Evolutionary conservation across 2,797 vertebrate genomes (phyloP), one percentile per base, ranked within the genome.

Genomic region (Sebastes elongatus): DNA sequence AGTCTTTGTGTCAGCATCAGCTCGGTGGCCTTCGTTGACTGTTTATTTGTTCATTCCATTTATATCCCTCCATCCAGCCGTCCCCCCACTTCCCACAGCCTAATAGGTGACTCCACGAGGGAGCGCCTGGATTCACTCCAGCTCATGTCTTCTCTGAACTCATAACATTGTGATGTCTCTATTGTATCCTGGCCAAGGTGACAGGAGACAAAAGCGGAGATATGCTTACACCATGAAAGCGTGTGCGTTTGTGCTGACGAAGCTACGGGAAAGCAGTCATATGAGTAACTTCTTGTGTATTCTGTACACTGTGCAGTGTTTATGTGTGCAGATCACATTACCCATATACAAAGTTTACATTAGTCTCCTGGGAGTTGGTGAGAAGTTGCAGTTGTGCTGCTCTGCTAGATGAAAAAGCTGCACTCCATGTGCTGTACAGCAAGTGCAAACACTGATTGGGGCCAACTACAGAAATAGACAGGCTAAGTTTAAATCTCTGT

Each of bases 21-120:
- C 62, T 70, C 52, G 2, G 38, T 28, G 71, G 65, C 59, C 60
- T 32, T 56, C 25, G 56, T 74, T 56, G 14, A 42, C 55, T 76
- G 76, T 83, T 89, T 90, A 67, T 89, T 92, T 82, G 67, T 83
- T 80, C 80, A 9, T 80, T 91, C 84, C 82, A 82, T 88, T 85
- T 83, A 71, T 85, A 85, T 83, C 84, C 57, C 59, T 63, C 68
- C 82, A 75, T 87, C 75, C 76, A 85, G 49, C 59, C 8, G 1
- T 60, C 61, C 18, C 27, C 46, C 16, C n/a, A 76, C 79, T 88
- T 90, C 84, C 88, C 85, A 92, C 88, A 90, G 78, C 67, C 79
- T 82, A 77, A 82, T 84, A 87, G 79, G 78, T 87, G 78, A 88
- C 55, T 83, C 70, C 28, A 49, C 3, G 8, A 79, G 81, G 42